Conservation (phyloP, 2,888 invertebrate genomes). For the Aphrophora alni region DNA sequence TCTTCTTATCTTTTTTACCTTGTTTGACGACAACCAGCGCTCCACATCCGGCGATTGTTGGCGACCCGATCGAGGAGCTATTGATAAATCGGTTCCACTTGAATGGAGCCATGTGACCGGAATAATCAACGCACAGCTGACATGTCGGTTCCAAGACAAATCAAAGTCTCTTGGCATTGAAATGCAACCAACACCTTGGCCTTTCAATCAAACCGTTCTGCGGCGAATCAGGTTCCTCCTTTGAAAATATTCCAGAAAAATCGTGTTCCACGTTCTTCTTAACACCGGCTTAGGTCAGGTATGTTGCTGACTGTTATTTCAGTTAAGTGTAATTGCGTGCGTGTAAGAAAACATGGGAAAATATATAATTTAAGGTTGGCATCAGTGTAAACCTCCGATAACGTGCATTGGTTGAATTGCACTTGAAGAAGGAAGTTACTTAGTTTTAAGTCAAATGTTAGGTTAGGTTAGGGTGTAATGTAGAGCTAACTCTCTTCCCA, state of each 20-base stretch:
- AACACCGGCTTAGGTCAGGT: neutral
- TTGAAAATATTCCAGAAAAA: neutral
- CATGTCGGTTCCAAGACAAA: slow-evolving; percentile 9
- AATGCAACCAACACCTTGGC: neutral
- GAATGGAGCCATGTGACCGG: slow-evolving; percentile 20
- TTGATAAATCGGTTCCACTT: slow-evolving; percentile 31
- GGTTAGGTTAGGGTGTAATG: no score
- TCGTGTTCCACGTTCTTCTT: neutral
- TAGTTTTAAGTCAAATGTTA: no score
- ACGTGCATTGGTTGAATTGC: no score
- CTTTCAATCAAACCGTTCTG: neutral
- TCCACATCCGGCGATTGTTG: slow-evolving; percentile 35
- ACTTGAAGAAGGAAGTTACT: no score
- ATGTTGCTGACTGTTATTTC: neutral
- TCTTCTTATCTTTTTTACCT: slow-evolving; percentile 6
- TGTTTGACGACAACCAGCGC: neutral
- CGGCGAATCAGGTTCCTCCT: neutral
- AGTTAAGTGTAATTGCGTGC: neutral
- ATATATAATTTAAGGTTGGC: neutral
- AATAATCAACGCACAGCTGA: slow-evolving; percentile 10
- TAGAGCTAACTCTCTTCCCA: no score
- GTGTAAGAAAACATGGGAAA: neutral
- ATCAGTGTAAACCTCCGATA: neutral
- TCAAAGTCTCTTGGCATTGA: neutral
- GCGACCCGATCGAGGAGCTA: slow-evolving; percentile 2